A percentile compares a stretch with the other conserved stretches of the same genome.
Evolutionary conservation across 2,113 vertebrate genomes (phyloP).

Genomic region (Carettochelys insculpta): DNA sequence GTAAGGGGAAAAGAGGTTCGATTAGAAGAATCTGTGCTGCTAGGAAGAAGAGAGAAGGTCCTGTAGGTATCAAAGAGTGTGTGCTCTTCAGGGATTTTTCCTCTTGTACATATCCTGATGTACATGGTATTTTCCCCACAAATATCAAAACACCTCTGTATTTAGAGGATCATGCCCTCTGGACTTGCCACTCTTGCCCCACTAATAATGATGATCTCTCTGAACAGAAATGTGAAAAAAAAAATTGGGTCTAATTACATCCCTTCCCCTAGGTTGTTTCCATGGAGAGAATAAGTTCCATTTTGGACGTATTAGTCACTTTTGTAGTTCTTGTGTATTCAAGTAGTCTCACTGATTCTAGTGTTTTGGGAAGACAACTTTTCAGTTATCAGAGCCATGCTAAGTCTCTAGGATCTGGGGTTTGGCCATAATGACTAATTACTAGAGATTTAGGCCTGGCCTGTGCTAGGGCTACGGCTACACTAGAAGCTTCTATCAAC

Average conservation of each 20-base stretch:
- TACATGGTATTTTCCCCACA: background rate
- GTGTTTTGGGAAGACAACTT: background rate
- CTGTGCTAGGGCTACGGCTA: too few relatives aligned
- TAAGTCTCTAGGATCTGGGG: accelerated
- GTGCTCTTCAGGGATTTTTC: background rate
- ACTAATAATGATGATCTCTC: accelerated
- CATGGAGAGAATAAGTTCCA: background rate
- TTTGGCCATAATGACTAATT: background rate
- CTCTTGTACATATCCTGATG: background rate
- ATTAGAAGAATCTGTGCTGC: accelerated
- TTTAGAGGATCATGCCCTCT: background rate
- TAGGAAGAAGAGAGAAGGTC: accelerated
- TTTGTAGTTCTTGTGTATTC: background rate
- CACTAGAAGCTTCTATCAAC: too few relatives aligned
- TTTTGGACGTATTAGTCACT: background rate
- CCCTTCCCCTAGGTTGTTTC: background rate
- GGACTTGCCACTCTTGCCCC: accelerated
- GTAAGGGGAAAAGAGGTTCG: background rate
- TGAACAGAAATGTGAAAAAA: background rate
- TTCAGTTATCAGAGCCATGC: background rate
- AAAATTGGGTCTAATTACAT: background rate
- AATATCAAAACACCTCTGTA: accelerated
- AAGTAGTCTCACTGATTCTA: background rate
- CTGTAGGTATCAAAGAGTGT: accelerated
- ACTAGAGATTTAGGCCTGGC: too few relatives aligned